phyloP scores from a whole-genome alignment of 2,113 vertebrate species.

The Lophochroa leadbeateri region DNA sequence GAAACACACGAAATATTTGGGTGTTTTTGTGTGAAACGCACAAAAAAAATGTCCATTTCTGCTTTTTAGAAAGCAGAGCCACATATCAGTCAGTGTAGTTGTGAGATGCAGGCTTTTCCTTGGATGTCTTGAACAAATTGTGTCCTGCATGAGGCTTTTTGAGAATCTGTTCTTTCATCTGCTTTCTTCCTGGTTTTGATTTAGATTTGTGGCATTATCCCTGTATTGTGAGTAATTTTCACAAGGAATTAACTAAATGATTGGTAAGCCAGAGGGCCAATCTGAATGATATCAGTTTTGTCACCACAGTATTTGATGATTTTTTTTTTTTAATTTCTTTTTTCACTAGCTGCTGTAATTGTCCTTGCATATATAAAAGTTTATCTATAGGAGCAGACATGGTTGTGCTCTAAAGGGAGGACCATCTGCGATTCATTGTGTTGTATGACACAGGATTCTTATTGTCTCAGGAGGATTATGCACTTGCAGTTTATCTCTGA shows the following conservation, averaged over 20 bases:
- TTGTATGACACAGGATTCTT: background rate
- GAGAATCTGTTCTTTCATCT: background rate
- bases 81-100: accelerated
- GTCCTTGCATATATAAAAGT: background rate
- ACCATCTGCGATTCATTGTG: accelerated
- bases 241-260: background rate
- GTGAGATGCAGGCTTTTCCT: background rate
- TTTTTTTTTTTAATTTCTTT: background rate
- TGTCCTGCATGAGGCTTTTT: background rate
- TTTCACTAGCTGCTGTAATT: background rate
- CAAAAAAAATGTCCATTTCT: background rate
- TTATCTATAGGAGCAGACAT: background rate
- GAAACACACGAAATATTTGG: background rate
- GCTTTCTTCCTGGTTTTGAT: background rate
- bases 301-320: background rate
- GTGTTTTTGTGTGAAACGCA: background rate
- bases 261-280: background rate
- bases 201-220: background rate
- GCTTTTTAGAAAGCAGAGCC: background rate
- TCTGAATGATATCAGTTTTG: background rate
- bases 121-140: background rate
- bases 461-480: background rate
- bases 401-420: background rate
- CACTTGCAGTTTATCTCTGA: background rate
- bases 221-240: background rate